Conservation (phyloP, 2,888 invertebrate genomes). For the Trachelus stipa region DNA sequence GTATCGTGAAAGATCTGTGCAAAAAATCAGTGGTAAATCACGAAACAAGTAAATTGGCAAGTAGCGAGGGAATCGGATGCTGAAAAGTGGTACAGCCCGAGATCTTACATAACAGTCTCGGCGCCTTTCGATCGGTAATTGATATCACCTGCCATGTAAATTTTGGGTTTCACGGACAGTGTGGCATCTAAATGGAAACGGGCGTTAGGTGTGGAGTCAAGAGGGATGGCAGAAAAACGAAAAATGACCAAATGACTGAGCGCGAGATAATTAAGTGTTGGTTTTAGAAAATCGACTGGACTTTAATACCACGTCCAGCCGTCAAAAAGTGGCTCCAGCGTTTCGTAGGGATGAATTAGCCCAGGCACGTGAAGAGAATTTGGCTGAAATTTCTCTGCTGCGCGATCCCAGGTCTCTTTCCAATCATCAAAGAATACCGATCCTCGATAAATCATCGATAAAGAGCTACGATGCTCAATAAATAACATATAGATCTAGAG, state of each 20-base stretch:
- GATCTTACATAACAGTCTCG: background rate
- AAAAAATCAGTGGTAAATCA: background rate
- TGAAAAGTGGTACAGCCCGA: background rate
- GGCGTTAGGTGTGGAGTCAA: conserved; percentile 23
- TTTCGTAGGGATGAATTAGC: conserved; percentile 22
- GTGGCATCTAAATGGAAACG: conserved; percentile 20
- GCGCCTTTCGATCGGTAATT: conserved; percentile 56
- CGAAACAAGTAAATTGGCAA: background rate
- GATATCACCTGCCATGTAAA: conserved; percentile 66
- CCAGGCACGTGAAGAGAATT: conserved; percentile 39
- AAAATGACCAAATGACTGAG: conserved; percentile 51
- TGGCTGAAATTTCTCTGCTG: background rate
- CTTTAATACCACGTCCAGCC: conserved; percentile 57
- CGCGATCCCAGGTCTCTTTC: background rate
- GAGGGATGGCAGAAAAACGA: conserved; percentile 9
- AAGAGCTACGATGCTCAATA: background rate
- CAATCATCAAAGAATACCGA: background rate
- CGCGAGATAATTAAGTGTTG: conserved; percentile 66
- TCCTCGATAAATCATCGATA: background rate
- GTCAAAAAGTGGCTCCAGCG: conserved; percentile 5
- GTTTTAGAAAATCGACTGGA: conserved; percentile 62
- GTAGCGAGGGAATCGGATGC: background rate
- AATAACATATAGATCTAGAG: background rate
- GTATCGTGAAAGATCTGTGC: background rate
- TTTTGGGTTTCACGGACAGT: conserved; percentile 47